Evolutionary conservation across 2,113 vertebrate genomes (phyloP), one percentile per base, ranked within the genome.

Genomic region (Vidua macroura): DNA sequence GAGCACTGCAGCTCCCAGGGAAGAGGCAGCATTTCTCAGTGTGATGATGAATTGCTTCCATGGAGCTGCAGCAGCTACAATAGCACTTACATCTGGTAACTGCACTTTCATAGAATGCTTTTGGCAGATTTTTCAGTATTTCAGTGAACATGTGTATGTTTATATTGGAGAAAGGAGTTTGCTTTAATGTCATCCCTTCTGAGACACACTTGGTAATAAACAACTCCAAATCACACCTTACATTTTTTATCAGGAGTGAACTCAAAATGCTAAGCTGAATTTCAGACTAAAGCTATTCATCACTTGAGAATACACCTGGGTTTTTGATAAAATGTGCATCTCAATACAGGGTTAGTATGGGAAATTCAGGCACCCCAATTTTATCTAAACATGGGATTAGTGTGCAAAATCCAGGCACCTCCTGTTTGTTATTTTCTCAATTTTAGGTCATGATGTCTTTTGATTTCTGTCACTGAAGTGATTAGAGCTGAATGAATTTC

Each of bases 21-120:
- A 86, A 87, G 69, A 87, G 52, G 74, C 80, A 62, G 56, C 51
- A 41, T 88, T 86, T 78, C 85, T 93, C 91, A 87, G 87, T 43
- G 37, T 75, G 95, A 96, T 89, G 15, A 81, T 89, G 15, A 81
- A 95, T 87, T 89, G 70, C 74, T 96, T 86, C 70, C 67, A 83
- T 2, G 1, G 69, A 88, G 78, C 88, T 68, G 41, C 44, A 83
- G 73, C 81, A 74, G 66, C 84, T 46, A 63, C 84, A 60, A 74
- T 58, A 92, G 91, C 84, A 69, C 84, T 90, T 93, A 67, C 89
- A 93, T 80, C 93, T 96, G 96, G 72, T 58, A 84, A 78, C 76
- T 80, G 73, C 14, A 35, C 84, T 95, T 94, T 80, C 53, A 58
- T 25, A 39, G 28, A 75, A 91, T 73, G 86, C 59, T 70, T 92